These are phyloP conservation scores for Calephelis nemesis DNA, from an alignment of 1,140 invertebrate species.

Conservation along the genomic window DNA sequence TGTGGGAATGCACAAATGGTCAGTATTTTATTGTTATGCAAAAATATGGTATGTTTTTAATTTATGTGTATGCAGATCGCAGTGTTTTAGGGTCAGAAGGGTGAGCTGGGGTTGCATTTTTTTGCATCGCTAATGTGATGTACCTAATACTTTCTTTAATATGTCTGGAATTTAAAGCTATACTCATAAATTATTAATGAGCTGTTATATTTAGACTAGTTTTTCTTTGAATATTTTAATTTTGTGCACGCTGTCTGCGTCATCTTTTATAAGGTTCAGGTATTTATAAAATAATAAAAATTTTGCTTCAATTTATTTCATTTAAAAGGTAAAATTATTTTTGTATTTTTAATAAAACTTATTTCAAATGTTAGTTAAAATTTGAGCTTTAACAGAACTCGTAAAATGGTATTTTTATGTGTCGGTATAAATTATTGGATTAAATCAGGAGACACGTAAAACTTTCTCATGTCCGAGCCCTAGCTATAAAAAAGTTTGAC, in stretches of 20 bases:
- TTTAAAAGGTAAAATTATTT: background rate
- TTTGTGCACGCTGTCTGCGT: background rate
- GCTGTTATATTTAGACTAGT: background rate
- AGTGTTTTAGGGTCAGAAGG: constrained; percentile 37
- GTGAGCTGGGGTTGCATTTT: constrained; percentile 44
- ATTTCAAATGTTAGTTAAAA: background rate
- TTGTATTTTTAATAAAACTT: background rate
- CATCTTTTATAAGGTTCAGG: background rate
- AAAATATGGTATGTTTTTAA: constrained; percentile 49
- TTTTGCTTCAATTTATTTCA: background rate
- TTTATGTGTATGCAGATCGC: constrained; percentile 63
- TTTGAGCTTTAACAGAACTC: background rate
- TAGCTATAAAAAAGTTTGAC: constrained; percentile 58
- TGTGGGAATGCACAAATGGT: constrained; percentile 48
- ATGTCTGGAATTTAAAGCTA: constrained; percentile 17
- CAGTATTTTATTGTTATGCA: constrained; percentile 52
- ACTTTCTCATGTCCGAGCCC: constrained; percentile 63
- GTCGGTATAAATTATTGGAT: background rate
- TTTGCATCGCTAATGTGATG: constrained; percentile 50
- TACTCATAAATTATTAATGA: constrained; percentile 7
- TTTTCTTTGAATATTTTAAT: background rate
- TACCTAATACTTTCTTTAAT: constrained; percentile 24
- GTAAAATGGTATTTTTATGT: background rate
- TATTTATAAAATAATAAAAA: background rate
- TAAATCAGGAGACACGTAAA: background rate